Percentiles rank a stretch among this genome's conserved stretches.
Evolutionary conservation across 2,113 vertebrate genomes (phyloP).

Genomic region (Chaetodon auriga): DNA sequence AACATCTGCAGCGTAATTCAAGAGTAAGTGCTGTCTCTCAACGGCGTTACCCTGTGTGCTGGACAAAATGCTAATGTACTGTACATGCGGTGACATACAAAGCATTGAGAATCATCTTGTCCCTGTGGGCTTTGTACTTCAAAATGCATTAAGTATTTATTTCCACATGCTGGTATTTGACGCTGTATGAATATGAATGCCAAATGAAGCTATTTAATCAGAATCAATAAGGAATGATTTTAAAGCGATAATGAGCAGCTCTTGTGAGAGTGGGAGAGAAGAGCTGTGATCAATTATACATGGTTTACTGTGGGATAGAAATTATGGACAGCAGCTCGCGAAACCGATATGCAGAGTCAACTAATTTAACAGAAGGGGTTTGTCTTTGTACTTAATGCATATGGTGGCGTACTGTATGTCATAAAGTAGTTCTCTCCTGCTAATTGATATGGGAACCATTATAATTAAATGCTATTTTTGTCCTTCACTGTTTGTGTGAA

Average conservation of each 20-base stretch:
- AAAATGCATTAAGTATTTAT: slow-evolving; percentile 57
- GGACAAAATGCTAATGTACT: slow-evolving; percentile 34
- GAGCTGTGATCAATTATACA: slow-evolving; percentile 54
- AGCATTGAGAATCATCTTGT: neutral
- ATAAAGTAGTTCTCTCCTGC: slow-evolving; percentile 9
- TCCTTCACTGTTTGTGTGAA: neutral
- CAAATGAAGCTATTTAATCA: slow-evolving; percentile 53
- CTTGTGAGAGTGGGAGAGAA: slow-evolving; percentile 30
- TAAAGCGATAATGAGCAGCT: slow-evolving; percentile 38
- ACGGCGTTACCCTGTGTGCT: neutral
- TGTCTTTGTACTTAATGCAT: neutral
- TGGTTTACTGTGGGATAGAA: slow-evolving; percentile 24
- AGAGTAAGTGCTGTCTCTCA: neutral
- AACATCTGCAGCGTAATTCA: slow-evolving; percentile 4
- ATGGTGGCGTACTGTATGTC: neutral
- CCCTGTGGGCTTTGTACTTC: slow-evolving; percentile 25
- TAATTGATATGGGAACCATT: slow-evolving; percentile 7
- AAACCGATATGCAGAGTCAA: slow-evolving; percentile 29
- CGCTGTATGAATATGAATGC: slow-evolving; percentile 28
- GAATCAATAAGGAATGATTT: slow-evolving; percentile 59
- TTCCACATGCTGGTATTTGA: slow-evolving; percentile 31
- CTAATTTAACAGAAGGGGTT: neutral
- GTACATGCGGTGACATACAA: slow-evolving; percentile 14
- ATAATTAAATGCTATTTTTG: neutral
- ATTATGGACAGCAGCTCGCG: neutral